A percentile compares a stretch with the other conserved stretches of the same genome.
These are phyloP conservation scores for Hippasteria phrygiana DNA, from an alignment of 53 echinoderm and acorn worm genomes.

Conservation along the genomic window DNA sequence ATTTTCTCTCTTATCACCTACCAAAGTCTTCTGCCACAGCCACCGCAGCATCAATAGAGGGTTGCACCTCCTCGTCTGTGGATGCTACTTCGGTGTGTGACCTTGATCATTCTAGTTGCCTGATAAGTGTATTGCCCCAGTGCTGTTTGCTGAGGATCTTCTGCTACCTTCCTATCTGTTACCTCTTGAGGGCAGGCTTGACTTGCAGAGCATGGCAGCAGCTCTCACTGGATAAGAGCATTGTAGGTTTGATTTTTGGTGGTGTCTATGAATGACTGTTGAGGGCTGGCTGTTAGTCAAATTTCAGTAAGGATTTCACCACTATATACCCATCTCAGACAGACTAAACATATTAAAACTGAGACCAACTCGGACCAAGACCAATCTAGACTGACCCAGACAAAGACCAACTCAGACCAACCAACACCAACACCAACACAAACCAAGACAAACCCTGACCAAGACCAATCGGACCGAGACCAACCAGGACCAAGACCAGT, in stretches of 20 bases:
- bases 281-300: too few relatives aligned
- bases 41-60: not conserved
- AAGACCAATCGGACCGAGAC: too few relatives aligned
- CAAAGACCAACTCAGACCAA: too few relatives aligned
- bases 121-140: slow-evolving; percentile 33
- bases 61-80: not conserved
- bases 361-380: too few relatives aligned
- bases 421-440: too few relatives aligned
- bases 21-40: not conserved
- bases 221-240: slow-evolving; percentile 45
- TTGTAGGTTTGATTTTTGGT: slow-evolving; percentile 8
- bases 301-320: too few relatives aligned
- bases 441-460: too few relatives aligned
- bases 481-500: too few relatives aligned
- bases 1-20: not conserved
- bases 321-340: too few relatives aligned
- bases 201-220: slow-evolving; percentile 30
- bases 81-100: not conserved
- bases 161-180: slow-evolving; percentile 13
- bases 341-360: too few relatives aligned
- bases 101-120: not conserved
- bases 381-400: too few relatives aligned
- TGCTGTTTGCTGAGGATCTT: slow-evolving; percentile 51
- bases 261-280: too few relatives aligned
- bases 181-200: slow-evolving; percentile 47